phyloP scores from a whole-genome alignment of 1,140 invertebrate genomes.

The Pseudachorutes palmiensis region DNA sequence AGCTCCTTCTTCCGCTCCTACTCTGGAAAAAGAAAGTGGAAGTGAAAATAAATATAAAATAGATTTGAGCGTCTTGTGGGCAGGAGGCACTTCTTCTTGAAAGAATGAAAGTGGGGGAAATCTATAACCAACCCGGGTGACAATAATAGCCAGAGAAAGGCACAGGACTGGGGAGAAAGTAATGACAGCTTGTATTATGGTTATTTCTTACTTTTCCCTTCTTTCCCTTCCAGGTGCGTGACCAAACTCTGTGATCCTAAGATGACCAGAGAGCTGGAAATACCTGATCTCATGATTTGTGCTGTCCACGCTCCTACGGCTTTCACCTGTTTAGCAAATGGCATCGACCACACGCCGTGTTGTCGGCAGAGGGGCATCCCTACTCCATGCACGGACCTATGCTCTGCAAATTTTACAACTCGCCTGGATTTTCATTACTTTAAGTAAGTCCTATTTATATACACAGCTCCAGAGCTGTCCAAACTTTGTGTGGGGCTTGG shows the following conservation, averaged over 20 bases:
- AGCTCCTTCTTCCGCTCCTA: not conserved
- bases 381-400: slow-evolving; percentile 61
- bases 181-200: not conserved
- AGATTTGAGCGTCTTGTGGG: too few species aligned
- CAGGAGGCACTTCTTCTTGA: not conserved
- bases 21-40: not conserved
- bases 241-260: slow-evolving; percentile 69
- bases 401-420: slow-evolving; percentile 65
- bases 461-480: too few species aligned
- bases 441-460: slow-evolving; percentile 51
- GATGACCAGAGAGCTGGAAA: slow-evolving; percentile 51
- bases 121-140: not conserved
- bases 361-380: slow-evolving; percentile 65
- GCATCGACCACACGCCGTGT: slow-evolving; percentile 70
- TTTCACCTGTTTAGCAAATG: slow-evolving; percentile 68
- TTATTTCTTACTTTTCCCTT: slow-evolving; percentile 11
- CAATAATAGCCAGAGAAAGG: slow-evolving; percentile 1
- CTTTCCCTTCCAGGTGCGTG: slow-evolving; percentile 53
- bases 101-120: not conserved
- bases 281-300: slow-evolving; percentile 73
- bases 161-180: not conserved
- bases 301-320: slow-evolving; percentile 70
- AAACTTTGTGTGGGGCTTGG: too few species aligned
- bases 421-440: slow-evolving; percentile 68
- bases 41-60: slow-evolving; percentile 21